Evolutionary conservation across 92 coral and sea anemone genomes (phyloP), one percentile per base, ranked within the genome.

Genomic region (Epizoanthus scotinus): DNA sequence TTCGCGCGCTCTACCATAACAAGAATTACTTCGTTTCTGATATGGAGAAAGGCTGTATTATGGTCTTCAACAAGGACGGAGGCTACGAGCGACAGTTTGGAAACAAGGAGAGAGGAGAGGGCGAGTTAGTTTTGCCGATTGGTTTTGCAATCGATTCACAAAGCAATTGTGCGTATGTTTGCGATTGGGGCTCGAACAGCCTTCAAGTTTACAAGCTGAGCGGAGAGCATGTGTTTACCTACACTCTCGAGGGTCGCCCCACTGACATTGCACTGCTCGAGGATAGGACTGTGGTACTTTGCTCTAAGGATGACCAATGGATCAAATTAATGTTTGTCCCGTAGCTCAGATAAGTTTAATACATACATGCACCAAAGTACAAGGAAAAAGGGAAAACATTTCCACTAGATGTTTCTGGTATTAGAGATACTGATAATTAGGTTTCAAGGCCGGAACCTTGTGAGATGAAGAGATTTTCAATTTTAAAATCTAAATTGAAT

Each of bases 281-380:
- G 13, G 86, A 83, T 52, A 90, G 91, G 31, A 86, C 91, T 57
- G 85, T 92, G 13, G 90, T 92, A 2, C 85, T 92, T 26, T 85
- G 92, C 24, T 92, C 97, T 6, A 92, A 92, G 57, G 97, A 92
- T 59, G 97, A 92, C 68, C 89, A 92, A 57, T 92, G 97, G 97
- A 90, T 92, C 28, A 89, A 92, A 72, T 90, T 90, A 18, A 53
- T 75, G 0, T 58, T 59, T 40, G 21, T 75, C 1, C 81, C 81
- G 14, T 75, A 34, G 59, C 36, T 24, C 9, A 47, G 13, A 9
- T 13, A 8, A 47, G 2, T 47, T 47, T 47, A 47, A 10, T 13
- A 47, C 52, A 47, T 13, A 47, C 13, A 47, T 47, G 0, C 1
- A 9, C 14, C 12, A 47, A 15, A 47, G 52, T 12, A 13, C 52